Percentiles rank a stretch among this genome's conserved stretches.
phyloP scores from a whole-genome alignment of 2,888 invertebrate species.

The Amblyjoppa fuscipennis region DNA sequence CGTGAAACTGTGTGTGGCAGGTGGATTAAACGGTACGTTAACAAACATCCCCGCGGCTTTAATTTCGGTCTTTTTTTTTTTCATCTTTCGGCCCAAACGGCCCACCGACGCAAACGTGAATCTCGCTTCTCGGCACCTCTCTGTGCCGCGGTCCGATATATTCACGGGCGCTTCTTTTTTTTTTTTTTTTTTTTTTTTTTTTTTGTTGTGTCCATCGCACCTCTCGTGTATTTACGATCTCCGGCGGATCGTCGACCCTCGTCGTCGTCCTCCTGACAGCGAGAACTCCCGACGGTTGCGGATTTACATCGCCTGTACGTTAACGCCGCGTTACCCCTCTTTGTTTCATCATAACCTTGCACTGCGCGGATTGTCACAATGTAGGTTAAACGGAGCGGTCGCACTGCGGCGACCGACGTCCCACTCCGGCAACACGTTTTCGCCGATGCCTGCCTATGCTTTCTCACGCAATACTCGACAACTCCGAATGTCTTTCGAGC shows the following conservation, averaged over 20 bases:
- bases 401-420: conserved; percentile 76
- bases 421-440: conserved; percentile 74
- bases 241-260: neutral
- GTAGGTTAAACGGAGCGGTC: conserved; percentile 82
- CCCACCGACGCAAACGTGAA: conserved; percentile 67
- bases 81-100: conserved; percentile 31
- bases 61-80: neutral
- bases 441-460: neutral
- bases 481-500: neutral
- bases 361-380: conserved; percentile 77
- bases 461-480: neutral
- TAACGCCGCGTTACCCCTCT: neutral
- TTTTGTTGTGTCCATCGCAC: neutral
- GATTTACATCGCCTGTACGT: no score
- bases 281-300: no score
- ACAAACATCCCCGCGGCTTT: conserved; percentile 32
- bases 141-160: conserved; percentile 11
- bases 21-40: conserved; percentile 75
- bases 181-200: no score
- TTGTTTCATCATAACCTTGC: conserved; percentile 64
- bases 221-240: neutral
- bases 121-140: conserved; percentile 23
- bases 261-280: neutral
- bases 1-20: conserved; percentile 75
- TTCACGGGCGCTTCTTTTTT: neutral